Evolutionary conservation across 2,113 vertebrate genomes (phyloP).

Genomic region (Charina bottae): DNA sequence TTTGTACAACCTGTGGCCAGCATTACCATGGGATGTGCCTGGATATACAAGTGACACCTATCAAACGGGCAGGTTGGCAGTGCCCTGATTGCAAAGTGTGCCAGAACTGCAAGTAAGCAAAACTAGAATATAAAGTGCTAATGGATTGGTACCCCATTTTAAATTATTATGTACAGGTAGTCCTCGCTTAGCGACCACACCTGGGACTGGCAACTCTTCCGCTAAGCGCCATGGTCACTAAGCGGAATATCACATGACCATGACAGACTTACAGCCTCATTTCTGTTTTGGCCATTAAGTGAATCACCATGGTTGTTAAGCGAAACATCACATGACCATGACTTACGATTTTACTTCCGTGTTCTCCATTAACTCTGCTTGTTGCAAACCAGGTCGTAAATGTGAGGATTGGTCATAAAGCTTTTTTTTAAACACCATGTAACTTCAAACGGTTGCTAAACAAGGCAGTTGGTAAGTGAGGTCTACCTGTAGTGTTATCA

Average conservation of each 20-base stretch:
- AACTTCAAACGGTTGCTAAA: too few species aligned
- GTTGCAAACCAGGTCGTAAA: too few species aligned
- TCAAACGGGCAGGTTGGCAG: slow-evolving; percentile 94
- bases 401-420: too few species aligned
- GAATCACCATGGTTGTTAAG: neutral
- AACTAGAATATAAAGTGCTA: neutral
- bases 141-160: neutral
- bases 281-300: neutral
- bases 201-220: neutral
- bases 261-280: neutral
- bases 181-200: neutral
- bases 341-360: neutral
- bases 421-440: too few species aligned
- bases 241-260: neutral
- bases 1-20: slow-evolving; percentile 94
- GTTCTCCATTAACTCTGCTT: too few species aligned
- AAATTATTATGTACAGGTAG: neutral
- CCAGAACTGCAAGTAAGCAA: slow-evolving; percentile 96
- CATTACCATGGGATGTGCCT: slow-evolving; percentile 93
- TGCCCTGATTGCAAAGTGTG: slow-evolving; percentile 94
- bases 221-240: neutral
- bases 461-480: too few species aligned
- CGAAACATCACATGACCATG: neutral
- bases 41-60: slow-evolving; percentile 84
- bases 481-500: neutral